These are phyloP conservation scores for Neocrepidodera transversa DNA, from an alignment of 2,888 invertebrate species.

Conservation along the genomic window DNA sequence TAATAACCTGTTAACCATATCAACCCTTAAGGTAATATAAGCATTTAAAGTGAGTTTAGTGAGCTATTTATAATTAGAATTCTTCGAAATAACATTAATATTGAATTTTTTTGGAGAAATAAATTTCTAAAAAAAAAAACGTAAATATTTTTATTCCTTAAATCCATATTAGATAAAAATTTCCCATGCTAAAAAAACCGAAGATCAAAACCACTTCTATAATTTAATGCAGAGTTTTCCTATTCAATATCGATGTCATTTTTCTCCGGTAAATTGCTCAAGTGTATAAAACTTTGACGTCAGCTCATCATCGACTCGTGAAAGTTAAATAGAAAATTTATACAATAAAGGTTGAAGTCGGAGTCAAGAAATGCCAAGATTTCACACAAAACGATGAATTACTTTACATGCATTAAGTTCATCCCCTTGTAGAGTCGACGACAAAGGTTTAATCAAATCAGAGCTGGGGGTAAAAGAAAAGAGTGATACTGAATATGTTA, in stretches of 20 bases:
- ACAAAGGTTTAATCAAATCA: constrained; percentile 30
- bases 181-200: background rate
- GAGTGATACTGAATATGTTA: background rate
- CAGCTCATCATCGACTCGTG: constrained; percentile 35
- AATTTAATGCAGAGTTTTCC: constrained; percentile 42
- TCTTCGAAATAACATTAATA: no score
- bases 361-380: constrained; percentile 30
- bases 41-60: no score
- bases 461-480: background rate
- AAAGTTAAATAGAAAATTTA: constrained; percentile 43
- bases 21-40: no score
- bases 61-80: no score
- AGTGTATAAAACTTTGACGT: constrained; percentile 37
- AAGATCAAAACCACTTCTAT: constrained; percentile 38
- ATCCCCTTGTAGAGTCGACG: constrained; percentile 8
- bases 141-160: no score
- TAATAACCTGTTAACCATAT: no score
- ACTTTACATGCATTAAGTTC: constrained; percentile 38
- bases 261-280: constrained; percentile 24
- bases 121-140: no score
- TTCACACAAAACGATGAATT: constrained; percentile 35
- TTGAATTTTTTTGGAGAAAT: no score
- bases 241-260: constrained; percentile 41
- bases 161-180: no score
- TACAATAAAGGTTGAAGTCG: constrained; percentile 33